Evolutionary conservation across 2,797 vertebrate genomes (phyloP), one percentile per base, ranked within the genome.

Genomic region (Centropyge bicolor): DNA sequence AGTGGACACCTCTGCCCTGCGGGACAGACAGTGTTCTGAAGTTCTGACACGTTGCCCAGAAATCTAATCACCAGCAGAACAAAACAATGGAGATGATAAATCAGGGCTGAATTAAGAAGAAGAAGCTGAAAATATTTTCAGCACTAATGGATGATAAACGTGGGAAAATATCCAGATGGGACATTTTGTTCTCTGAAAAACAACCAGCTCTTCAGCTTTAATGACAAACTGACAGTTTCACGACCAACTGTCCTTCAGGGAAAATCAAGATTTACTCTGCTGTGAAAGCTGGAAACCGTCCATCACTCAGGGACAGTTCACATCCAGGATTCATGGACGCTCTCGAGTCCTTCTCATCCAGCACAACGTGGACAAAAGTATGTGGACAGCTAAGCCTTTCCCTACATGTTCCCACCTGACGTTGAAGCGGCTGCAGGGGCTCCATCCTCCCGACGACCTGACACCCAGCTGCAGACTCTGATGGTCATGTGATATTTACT

Each of bases 181-280:
- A 52, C 46, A 40, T 3, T 2, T 27, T 22, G 60, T 60, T 81
- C 72, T 20, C 43, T 9, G n/a, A 65, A 45, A 54, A 20, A 59
- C n/a, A 52, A 41, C 45, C 41, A 27, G 66, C 22, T 17, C 20
- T 57, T 27, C 27, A 41, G 54, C 48, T 17, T 57, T 59, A 41
- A 59, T 31, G 62, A 60, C 27, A 41, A 74, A 36, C 43, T 31
- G 27, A 24, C 48, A 72, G 40, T 54, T 46, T 65, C 67, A 70
- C 43, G 49, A 24, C 69, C 35, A 35, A 67, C 54, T 4, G 45
- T 5, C 62, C 52, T 40, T 48, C 43, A 22, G 73, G 64, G 55
- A 67, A 8, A 12, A 57, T n/a, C 27, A 59, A 57, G 52, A 56
- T 31, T 16, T 9, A 24, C 43, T 24, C 56, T 13, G 1, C 19